These are phyloP conservation scores for Ostrea edulis DNA, from an alignment of 1,140 invertebrate genomes.

Conservation along the genomic window DNA sequence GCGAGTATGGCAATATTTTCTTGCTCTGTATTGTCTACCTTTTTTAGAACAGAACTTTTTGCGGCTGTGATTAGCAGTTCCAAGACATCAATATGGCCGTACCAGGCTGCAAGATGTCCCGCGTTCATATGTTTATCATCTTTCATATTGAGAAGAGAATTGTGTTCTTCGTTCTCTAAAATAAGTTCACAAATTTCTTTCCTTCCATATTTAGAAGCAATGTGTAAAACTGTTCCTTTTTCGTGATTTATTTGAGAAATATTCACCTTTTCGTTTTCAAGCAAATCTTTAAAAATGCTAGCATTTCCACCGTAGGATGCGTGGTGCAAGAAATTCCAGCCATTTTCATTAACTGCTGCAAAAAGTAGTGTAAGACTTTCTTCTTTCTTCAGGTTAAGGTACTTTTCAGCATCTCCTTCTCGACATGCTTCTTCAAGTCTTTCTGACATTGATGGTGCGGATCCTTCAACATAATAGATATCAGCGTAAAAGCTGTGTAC, in stretches of 20 bases:
- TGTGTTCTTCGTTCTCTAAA: too few species aligned
- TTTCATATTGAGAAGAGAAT: neutral
- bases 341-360: neutral
- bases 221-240: neutral
- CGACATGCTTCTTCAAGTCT: too few species aligned
- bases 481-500: too few species aligned
- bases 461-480: too few species aligned
- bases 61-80: neutral
- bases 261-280: neutral
- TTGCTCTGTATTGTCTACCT: neutral
- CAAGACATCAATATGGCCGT: neutral
- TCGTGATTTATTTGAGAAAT: neutral
- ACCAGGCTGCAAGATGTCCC: neutral
- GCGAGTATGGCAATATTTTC: neutral
- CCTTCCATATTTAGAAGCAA: neutral
- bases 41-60: neutral
- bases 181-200: neutral
- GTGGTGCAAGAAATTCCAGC: neutral
- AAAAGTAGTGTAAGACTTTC: too few species aligned
- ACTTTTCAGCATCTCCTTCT: too few species aligned
- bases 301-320: neutral
- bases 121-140: neutral
- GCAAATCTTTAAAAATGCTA: neutral
- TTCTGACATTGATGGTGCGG: too few species aligned
- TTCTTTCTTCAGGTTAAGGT: too few species aligned